Conservation (phyloP, 1,140 invertebrate genomes). For the Drosophila varians region DNA sequence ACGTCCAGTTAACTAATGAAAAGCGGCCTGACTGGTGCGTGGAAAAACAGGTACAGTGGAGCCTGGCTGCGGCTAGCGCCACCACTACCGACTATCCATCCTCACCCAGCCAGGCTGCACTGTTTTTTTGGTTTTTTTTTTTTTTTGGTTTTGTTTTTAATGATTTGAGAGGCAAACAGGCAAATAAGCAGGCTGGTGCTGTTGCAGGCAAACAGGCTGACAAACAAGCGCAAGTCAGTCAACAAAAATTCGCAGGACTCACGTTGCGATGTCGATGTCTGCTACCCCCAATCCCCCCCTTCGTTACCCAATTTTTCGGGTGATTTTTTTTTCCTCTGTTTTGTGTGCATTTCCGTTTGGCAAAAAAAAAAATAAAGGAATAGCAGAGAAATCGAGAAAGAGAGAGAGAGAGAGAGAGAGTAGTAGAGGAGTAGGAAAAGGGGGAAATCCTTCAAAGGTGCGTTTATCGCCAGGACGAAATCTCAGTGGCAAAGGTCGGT, state of each 20-base stretch:
- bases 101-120: neutral
- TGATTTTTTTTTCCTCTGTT: constrained; percentile 1
- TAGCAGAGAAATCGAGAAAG: neutral
- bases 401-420: too few relatives aligned
- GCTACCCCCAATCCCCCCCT: constrained; percentile 5
- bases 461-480: constrained; percentile 17
- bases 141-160: constrained; percentile 9
- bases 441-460: constrained; percentile 4
- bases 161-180: constrained; percentile 44
- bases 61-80: neutral
- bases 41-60: constrained; percentile 17
- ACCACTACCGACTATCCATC: neutral
- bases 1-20: constrained; percentile 50
- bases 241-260: constrained; percentile 35
- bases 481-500: constrained; percentile 7
- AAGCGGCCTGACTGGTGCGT: neutral
- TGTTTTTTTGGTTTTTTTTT: constrained; percentile 13
- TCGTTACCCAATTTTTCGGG: too few relatives aligned
- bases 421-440: neutral
- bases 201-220: constrained; percentile 43
- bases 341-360: constrained; percentile 49
- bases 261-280: too few relatives aligned
- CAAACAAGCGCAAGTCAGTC: constrained; percentile 37
- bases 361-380: constrained; percentile 7
- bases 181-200: constrained; percentile 49